phyloP scores from a whole-genome alignment of 2,797 vertebrate genomes.

The Enteromius treurensis region DNA sequence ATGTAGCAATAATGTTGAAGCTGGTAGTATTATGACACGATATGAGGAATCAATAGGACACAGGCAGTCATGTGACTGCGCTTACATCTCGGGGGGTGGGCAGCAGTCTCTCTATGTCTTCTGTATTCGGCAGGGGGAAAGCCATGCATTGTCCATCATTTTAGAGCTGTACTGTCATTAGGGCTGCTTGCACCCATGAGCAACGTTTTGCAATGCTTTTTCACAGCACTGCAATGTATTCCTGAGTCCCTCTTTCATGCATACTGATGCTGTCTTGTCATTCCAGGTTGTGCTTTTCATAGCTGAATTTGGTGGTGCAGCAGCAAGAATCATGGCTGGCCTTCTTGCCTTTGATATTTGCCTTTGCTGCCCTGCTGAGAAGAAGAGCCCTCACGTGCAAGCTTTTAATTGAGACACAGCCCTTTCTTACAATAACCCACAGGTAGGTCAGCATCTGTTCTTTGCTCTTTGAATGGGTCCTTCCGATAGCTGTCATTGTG shows the following conservation, averaged over 20 bases:
- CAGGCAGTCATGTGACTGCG: slow-evolving; percentile 72
- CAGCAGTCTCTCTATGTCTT: slow-evolving; percentile 66
- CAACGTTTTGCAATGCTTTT: slow-evolving; percentile 45
- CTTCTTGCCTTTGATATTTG: slow-evolving; percentile 61
- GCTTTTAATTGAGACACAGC: slow-evolving; percentile 65
- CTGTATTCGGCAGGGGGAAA: slow-evolving; percentile 64
- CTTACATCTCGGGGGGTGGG: slow-evolving; percentile 70
- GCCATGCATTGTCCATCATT: slow-evolving; percentile 56
- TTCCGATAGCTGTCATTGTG: slow-evolving; percentile 26
- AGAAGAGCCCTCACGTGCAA: slow-evolving; percentile 58
- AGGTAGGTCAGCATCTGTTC: slow-evolving; percentile 68
- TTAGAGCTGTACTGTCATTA: slow-evolving; percentile 34
- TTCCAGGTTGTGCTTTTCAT: slow-evolving; percentile 61
- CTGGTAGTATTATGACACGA: slow-evolving; percentile 1
- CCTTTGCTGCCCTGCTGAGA: slow-evolving; percentile 59
- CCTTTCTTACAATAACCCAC: slow-evolving; percentile 62
- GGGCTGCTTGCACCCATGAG: slow-evolving; percentile 49
- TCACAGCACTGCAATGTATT: slow-evolving; percentile 56
- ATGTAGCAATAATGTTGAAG: neutral
- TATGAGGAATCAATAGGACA: slow-evolving; percentile 64
- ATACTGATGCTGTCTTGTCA: slow-evolving; percentile 61
- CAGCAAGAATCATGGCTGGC: slow-evolving; percentile 68
- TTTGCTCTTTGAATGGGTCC: slow-evolving; percentile 44
- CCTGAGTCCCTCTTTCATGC: slow-evolving; percentile 58
- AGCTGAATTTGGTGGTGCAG: slow-evolving; percentile 64